phyloP scores from a whole-genome alignment of 35 echinoderm and acorn worm species.

The Patiria miniata region DNA sequence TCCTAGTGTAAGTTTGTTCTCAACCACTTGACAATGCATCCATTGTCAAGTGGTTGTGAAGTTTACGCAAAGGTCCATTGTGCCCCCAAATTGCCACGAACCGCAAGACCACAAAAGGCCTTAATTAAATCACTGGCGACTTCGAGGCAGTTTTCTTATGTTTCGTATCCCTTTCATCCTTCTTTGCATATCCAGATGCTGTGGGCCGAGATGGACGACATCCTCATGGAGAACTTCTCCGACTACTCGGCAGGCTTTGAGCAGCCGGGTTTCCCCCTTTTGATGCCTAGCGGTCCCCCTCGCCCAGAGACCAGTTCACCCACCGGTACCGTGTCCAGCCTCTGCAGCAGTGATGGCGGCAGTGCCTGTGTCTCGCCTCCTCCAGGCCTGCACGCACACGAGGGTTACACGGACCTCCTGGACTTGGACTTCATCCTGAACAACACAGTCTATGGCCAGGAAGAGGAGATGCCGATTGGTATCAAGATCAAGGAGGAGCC shows the following conservation, averaged over 20 bases:
- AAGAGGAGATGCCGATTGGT: background rate
- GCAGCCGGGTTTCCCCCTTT: background rate
- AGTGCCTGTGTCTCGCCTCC: conserved; percentile 65
- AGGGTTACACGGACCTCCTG: conserved; percentile 69
- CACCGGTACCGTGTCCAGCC: conserved; percentile 55
- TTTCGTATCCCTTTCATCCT: background rate
- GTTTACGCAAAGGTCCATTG: no score
- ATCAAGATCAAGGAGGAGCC: conserved; percentile 91
- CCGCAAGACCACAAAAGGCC: no score
- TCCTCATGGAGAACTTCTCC: conserved; percentile 59
- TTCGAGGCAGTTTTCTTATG: background rate
- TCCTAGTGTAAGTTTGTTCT: no score
- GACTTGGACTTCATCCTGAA: conserved; percentile 99
- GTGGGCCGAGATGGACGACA: conserved; percentile 85
- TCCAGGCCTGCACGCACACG: conserved; percentile 22
- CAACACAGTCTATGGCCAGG: conserved; percentile 47
- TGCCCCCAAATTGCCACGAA: no score
- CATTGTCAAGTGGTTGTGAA: no score
- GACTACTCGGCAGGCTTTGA: conserved; percentile 21
- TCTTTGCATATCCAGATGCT: conserved; percentile 52
- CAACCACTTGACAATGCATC: no score
- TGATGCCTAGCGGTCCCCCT: conserved; percentile 17
- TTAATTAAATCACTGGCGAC: no score
- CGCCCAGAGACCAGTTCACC: conserved; percentile 65
- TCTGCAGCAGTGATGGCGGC: conserved; percentile 71